Base-by-base conservation (phyloP, 2,888 invertebrate genomes). In the Dione juno region DNA sequence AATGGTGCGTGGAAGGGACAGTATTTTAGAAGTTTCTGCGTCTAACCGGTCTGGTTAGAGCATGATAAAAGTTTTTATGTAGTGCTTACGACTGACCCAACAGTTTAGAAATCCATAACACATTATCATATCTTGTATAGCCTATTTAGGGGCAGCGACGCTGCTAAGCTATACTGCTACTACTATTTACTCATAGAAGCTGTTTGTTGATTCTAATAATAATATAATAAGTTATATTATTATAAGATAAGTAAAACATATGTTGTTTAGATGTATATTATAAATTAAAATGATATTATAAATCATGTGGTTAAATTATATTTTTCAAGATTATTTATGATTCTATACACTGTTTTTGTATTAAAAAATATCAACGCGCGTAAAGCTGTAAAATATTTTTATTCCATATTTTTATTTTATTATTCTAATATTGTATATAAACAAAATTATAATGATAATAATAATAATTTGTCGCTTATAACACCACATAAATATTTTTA, bases 51-150 rank as follows among this genome's bases (percentile, higher is more conserved):
- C 88, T 85, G 84, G 81, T 79, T 75, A 82, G 82, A 82, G 80
- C 81, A 85, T 88, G 88, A 91, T 89, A 89, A 89, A 92, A 92
- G 84, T 92, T 92, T 91, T 89, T 90, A 91, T 89, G 87, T 85
- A 83, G 85, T 86, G 84, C 84, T 89, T 87, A 89, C 87, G 85
- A 83, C 83, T 81, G 82, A 83, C 82, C 81, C 84, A 78, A 82
- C 85, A 85, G 84, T 85, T 85, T 84, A 82, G 81, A 82, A 84
- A 84, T 82, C 84, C 85, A 84, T 86, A 86, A 88, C 82, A 81
- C 80, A 78, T 80, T 78, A 78, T 76, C 77, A 77, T 78, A 75
- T 76, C 76, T 77, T 73, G 76, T 76, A 76, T 67, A 69, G 74
- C 57, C 67, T 72, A 70, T 74, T 75, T 50, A 43, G 64, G 73